These are phyloP conservation scores for Watsonalla binaria DNA, from an alignment of 2,888 invertebrate species.

Conservation along the genomic window DNA sequence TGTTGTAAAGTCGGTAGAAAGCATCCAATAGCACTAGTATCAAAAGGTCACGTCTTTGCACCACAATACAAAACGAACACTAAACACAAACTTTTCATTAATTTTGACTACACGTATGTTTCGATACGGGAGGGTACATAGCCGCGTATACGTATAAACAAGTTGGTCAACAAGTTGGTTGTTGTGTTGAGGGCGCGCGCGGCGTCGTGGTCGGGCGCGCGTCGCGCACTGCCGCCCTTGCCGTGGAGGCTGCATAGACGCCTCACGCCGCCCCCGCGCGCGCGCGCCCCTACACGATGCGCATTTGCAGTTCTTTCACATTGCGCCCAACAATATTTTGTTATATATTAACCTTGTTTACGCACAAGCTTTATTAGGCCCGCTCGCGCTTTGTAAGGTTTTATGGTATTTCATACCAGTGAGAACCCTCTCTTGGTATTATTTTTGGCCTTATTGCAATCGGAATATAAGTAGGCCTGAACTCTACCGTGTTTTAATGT, in stretches of 20 bases:
- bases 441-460: too few relatives aligned
- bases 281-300: constrained; percentile 53
- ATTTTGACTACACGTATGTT: neutral
- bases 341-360: constrained; percentile 14
- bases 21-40: neutral
- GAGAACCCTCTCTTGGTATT: too few relatives aligned
- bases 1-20: neutral
- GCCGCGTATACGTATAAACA: constrained; percentile 10
- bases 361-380: neutral
- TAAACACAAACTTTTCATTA: neutral
- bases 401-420: neutral
- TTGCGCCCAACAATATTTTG: constrained; percentile 40
- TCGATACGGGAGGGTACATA: neutral
- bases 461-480: too few relatives aligned
- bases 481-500: too few relatives aligned
- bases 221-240: constrained; percentile 65
- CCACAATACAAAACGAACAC: neutral
- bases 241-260: constrained; percentile 52
- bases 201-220: constrained; percentile 36
- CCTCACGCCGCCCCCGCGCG: constrained; percentile 72
- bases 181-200: constrained; percentile 22
- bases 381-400: neutral
- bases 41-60: neutral
- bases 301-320: constrained; percentile 60
- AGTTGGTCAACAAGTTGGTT: constrained; percentile 20